Base-by-base conservation (phyloP, 2,797 vertebrate species). In the Enteromius trimaculatus region DNA sequence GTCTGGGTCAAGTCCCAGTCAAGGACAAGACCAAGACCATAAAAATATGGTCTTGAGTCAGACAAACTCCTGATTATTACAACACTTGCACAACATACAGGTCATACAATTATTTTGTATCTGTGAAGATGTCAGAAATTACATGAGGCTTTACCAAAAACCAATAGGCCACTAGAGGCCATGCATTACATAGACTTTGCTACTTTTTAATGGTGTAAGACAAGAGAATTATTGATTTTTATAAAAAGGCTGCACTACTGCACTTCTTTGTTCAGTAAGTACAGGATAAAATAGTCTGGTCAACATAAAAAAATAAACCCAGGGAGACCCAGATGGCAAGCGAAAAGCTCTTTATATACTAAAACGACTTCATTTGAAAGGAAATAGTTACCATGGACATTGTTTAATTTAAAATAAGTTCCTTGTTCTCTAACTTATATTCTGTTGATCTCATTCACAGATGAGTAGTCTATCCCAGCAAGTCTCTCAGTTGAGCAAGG, bases 401-500 rank as follows among this genome's bases (percentile, higher is more conserved):
- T 14, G 49, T 49, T 71, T 29, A 21, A 51, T 31, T 9, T 31
- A 14, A 62, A 60, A 44, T 4, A 26, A 60, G 4, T 21, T 55
- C 3, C 21, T 16, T 60, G 16, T 19, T 3, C 39, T 16, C 9
- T 79, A 42, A 11, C 16, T 58, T 82, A 1, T 76, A 17, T 85
- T 49, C 62, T 60, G 3, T 66, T 53, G 55, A 6, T 62, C 82
- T 75, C 2, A 42, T 62, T 1, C 26, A 1, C 90, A 96, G 95
- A 95, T 96, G 95, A 95, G 88, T 86, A 85, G 83, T 80, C 92
- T 96, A 71, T 94, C 95, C 6, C 93, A 93, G 85, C 95, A 96
- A 88, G 95, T 96, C 23, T 93, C 92, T 70, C 91, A 90, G 79
- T 93, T 96, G 86, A 95, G 95, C 84, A 92, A 93, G 82, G 95